These are phyloP conservation scores for Homalodisca vitripennis DNA, from an alignment of 1,140 invertebrate species.

Conservation along the genomic window DNA sequence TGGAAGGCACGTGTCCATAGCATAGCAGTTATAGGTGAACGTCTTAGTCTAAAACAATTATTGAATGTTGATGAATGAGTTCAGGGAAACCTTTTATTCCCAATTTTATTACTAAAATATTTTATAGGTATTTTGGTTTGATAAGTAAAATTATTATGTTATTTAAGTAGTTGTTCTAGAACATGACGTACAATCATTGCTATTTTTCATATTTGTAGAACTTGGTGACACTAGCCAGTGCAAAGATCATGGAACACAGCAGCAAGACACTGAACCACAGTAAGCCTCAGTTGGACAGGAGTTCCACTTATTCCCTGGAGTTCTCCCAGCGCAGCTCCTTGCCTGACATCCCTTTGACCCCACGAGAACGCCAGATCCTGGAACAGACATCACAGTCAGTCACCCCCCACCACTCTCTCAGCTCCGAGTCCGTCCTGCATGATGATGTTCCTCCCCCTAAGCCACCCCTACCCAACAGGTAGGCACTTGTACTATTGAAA, in stretches of 20 bases:
- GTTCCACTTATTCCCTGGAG: slow-evolving; percentile 33
- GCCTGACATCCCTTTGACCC: slow-evolving; percentile 80
- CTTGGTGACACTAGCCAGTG: slow-evolving; percentile 61
- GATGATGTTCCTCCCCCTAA: slow-evolving; percentile 73
- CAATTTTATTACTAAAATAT: no score
- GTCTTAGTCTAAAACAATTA: no score
- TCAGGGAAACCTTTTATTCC: no score
- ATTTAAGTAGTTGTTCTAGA: no score
- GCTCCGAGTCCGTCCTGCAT: slow-evolving; percentile 68
- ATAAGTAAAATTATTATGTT: no score
- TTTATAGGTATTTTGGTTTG: no score
- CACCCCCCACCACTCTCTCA: slow-evolving; percentile 65
- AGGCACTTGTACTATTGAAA: no score
- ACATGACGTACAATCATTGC: no score
- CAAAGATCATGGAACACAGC: slow-evolving; percentile 62
- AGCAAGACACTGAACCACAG: slow-evolving; percentile 37
- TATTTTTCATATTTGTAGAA: no score
- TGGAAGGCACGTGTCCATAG: no score
- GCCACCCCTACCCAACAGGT: slow-evolving; percentile 78
- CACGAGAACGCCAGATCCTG: slow-evolving; percentile 67
- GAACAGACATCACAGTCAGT: slow-evolving; percentile 56
- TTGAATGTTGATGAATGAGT: no score
- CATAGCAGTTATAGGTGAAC: no score
- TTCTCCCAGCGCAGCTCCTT: slow-evolving; percentile 62
- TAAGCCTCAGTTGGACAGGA: slow-evolving; percentile 28